Evolutionary conservation across 2,797 vertebrate genomes (phyloP), one percentile per base, ranked within the genome.

Genomic region (Argya squamiceps): DNA sequence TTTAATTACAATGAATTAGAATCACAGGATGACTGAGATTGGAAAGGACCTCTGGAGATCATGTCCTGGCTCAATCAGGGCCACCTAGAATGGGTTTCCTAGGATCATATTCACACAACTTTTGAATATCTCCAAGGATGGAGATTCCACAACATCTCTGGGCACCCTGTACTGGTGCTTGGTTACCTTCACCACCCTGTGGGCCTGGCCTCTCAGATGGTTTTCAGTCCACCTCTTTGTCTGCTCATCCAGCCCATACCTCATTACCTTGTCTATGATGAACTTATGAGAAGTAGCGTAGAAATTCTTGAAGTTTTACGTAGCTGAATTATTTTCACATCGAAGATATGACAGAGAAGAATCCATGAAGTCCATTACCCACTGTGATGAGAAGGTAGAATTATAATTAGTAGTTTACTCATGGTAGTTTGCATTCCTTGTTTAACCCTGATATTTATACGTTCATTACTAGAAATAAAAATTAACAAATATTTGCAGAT

Each of bases 111-210:
- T 27, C 20, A 24, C 43, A 4, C 9, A 30, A 34, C 11, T 62
- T 77, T 30, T 24, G 9, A 30, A 26, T 68, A 10, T 2, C 11
- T 46, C 5, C 34, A 47, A 53, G 41, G 34, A 34, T 21, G 34
- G 20, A 24, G 24, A 15, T 52, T 26, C 14, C 14, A 53, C 30
- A 62, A 3, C 18, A 34, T 55, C 56, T 55, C 30, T 62, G 47
- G 34, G 20, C 14, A 39, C 6, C 16, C 11, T 30, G 24, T 41
- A 26, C 17, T 0, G 0, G 9, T 34, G 6, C 17, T 47, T 1
- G 0, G 4, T 55, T 62, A 34, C 30, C 34, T 41, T 70, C 3
- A 26, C 18, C 41, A 32, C 21, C 6, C 21, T 70, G 21, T 55
- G 34, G 30, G 26, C 34, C 8, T 55, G 26, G 10, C 18, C 18